These are phyloP conservation scores for Fistularia commersonii DNA, from an alignment of 2,797 vertebrate species.

Conservation along the genomic window DNA sequence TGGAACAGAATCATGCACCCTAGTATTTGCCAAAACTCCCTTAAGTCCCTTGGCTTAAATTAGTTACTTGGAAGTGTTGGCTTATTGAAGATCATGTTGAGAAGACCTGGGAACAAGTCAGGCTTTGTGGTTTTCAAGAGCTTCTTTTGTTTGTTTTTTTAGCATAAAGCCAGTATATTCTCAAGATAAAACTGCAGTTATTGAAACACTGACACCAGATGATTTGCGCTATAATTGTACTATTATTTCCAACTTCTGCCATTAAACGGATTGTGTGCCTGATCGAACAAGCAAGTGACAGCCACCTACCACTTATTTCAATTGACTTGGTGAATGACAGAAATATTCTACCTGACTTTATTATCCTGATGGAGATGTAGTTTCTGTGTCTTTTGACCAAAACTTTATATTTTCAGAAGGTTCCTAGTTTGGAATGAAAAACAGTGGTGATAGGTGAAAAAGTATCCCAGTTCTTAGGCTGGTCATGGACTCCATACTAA, in stretches of 20 bases:
- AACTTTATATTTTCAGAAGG: too few relatives aligned
- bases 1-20: slow-evolving; percentile 49
- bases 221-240: slow-evolving; percentile 17
- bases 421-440: too few relatives aligned
- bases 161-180: slow-evolving; percentile 22
- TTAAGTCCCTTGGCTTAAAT: slow-evolving; percentile 43
- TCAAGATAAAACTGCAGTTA: slow-evolving; percentile 7
- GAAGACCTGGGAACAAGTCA: slow-evolving; percentile 24
- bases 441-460: too few relatives aligned
- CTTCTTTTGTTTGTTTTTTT: slow-evolving; percentile 20
- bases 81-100: slow-evolving; percentile 36
- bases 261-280: slow-evolving; percentile 13
- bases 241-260: slow-evolving; percentile 20
- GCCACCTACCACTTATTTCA: not conserved
- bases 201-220: slow-evolving; percentile 32
- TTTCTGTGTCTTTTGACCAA: too few relatives aligned
- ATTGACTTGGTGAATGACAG: too few relatives aligned
- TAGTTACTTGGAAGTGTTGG: slow-evolving; percentile 50
- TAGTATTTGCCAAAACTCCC: slow-evolving; percentile 33
- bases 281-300: slow-evolving; percentile 5
- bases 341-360: too few relatives aligned
- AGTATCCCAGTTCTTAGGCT: too few relatives aligned
- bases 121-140: slow-evolving; percentile 43
- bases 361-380: too few relatives aligned
- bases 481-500: too few relatives aligned